Evolutionary conservation across 2,113 vertebrate genomes (phyloP).

Genomic region (Pavo muticus): DNA sequence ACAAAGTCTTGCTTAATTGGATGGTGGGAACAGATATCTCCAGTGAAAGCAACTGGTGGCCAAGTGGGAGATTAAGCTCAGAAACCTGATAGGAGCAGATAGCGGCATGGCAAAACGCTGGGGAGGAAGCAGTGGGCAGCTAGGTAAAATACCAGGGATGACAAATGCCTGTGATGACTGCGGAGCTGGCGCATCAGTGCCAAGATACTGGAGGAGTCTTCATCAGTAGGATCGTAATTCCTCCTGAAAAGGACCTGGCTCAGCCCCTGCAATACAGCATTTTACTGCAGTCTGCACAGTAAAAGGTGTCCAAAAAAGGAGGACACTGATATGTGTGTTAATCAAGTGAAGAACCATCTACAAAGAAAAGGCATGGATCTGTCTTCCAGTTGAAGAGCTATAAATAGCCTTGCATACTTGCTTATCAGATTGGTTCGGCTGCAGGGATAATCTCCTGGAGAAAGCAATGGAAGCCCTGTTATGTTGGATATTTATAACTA

Average conservation of each 20-base stretch:
- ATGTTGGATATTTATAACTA: conserved; percentile 72
- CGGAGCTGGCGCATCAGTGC: conserved; percentile 9
- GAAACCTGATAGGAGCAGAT: not conserved
- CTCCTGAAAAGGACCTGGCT: conserved; percentile 44
- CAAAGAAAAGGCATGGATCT: conserved; percentile 72
- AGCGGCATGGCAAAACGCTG: not conserved
- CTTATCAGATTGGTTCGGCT: conserved; percentile 73
- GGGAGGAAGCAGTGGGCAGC: conserved; percentile 50
- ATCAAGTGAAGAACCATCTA: conserved; percentile 73
- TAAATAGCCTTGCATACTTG: conserved; percentile 71
- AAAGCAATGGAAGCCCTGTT: conserved; percentile 70
- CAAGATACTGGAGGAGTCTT: conserved; percentile 4
- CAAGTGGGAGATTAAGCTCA: conserved; percentile 1
- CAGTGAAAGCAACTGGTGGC: conserved; percentile 21
- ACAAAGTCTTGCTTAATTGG: not conserved
- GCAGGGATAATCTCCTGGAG: conserved; percentile 71
- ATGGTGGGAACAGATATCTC: not conserved
- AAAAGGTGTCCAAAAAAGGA: conserved; percentile 70
- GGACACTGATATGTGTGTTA: conserved; percentile 68
- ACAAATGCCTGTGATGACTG: conserved; percentile 22
- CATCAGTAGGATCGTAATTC: not conserved
- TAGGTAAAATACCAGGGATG: conserved; percentile 35
- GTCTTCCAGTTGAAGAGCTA: conserved; percentile 70
- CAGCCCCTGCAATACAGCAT: conserved; percentile 66
- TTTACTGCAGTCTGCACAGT: conserved; percentile 58